Evolutionary conservation across 2,888 invertebrate species (phyloP), one percentile per base, ranked within the genome.

Genomic region (Dryobotodes eremita): DNA sequence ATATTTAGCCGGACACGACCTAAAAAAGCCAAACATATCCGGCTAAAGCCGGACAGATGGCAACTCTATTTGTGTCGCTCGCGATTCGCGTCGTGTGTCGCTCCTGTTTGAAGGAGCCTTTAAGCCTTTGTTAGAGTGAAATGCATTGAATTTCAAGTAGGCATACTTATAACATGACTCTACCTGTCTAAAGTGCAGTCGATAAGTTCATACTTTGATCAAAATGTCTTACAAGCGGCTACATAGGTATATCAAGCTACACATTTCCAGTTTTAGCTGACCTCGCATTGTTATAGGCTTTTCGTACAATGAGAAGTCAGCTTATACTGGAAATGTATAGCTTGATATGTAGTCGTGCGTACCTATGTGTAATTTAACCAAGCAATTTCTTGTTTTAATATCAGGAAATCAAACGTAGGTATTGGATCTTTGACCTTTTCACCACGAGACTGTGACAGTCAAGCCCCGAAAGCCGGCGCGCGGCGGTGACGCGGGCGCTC

Each of bases 381-480:
- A 26, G 42, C 7, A n/a, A 64, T 53, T 46, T 53, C 20, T 46
- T n/a, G 31, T 15, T 36, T 20, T 61, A n/a, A n/a, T 48, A 57
- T 57, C 13, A 77, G 15, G 20, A 42, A 53, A 59, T 42, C 20
- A 23, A 50, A n/a, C 17, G 57, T 59, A 36, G 69, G 15, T 8
- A 50, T 70, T 59, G 50, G 23, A 70, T n/a, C 74, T 75, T 59
- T 79, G 82, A 79, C 79, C 74, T 79, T 53, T 64, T 46, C 31
- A 42, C 20, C 48, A 20, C 31, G 46, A 75, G 74, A 31, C 31
- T 26, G 23, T 8, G 57, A 36, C 48, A 31, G 80, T 42, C 36
- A 8, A 23, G 20, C 50, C 50, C 50, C 46, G 31, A 65, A 50
- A n/a, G 50, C 64, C 42, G 72, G 31, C 31, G 31, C 31, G 31